Base-by-base conservation (phyloP, 2,113 vertebrate species). In the Malurus elegans region DNA sequence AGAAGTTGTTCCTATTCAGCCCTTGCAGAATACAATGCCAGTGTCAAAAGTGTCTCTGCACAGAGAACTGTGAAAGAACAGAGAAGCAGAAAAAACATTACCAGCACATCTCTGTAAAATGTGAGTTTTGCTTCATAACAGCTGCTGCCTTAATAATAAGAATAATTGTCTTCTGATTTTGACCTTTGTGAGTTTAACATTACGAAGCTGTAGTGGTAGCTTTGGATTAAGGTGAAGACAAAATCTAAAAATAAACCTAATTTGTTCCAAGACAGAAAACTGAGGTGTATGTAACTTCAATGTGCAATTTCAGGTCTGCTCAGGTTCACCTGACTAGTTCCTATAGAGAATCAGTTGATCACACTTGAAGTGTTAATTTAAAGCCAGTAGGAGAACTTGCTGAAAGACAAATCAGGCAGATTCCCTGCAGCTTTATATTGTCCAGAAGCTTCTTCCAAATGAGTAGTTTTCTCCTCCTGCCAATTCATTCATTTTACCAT, bases 221-320 rank as follows among this genome's bases (percentile, higher is more conserved):
- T 86, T 78, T 74, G 65, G 79, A 51, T 92, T 94, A n/a, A 23
- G 34, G 24, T 29, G 36, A 79, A 79, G 71, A 44, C 21, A 94
- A 82, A 79, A 42, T 17, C 74, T 95, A 95, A 96, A 96, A 96
- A 94, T 90, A 94, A 92, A 69, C 60, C 31, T 51, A 17, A 70
- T 53, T 48, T 93, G 56, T 80, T 94, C 51, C 58, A 74, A 78
- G 88, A 44, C 28, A 42, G 50, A 54, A 75, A 93, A 8, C 15
- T 14, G 36, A 88, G 79, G 67, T 64, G 38, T 11, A 1, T 71
- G 58, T 80, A 83, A 80, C 48, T 83, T 71, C 20, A 88, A 8
- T 25, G 1, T 58, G 72, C 56, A 86, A 67, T 86, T 93, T 83
- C 51, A 78, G 87, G 72, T 90, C 67, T 62, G 82, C 64, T 65